phyloP scores from a whole-genome alignment of 37 sponge, comb jelly and placozoan genomes.

The Diacarnus erythraeanus region DNA sequence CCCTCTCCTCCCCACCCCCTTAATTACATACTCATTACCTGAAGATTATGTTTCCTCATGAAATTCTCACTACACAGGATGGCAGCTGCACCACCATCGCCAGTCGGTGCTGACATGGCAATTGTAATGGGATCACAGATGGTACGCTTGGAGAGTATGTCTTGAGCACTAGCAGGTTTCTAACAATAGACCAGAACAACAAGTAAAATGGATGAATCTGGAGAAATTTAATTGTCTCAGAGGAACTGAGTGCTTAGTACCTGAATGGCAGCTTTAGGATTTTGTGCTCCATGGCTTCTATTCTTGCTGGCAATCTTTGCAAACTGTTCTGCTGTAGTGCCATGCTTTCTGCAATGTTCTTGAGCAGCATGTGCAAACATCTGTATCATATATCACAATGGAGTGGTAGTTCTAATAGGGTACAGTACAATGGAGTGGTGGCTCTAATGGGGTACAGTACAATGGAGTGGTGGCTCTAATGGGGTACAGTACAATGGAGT shows the following conservation, averaged over 20 bases:
- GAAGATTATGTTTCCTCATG: constrained; percentile 32
- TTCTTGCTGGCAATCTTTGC: constrained; percentile 77
- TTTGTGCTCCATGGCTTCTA: constrained; percentile 48
- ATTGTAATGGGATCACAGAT: constrained; percentile 72
- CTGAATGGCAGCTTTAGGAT: constrained; percentile 59
- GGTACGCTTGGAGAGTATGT: constrained; percentile 34
- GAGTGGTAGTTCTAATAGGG: background rate
- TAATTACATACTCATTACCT: constrained; percentile 12
- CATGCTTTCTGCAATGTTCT: constrained; percentile 60
- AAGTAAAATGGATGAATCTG: background rate
- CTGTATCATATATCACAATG: constrained; percentile 8
- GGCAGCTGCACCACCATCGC: constrained; percentile 78
- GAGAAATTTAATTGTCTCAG: background rate
- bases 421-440: too few species aligned
- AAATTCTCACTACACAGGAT: constrained; percentile 66
- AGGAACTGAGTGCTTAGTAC: too few species aligned
- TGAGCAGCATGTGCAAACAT: constrained; percentile 84
- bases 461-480: too few species aligned
- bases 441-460: too few species aligned
- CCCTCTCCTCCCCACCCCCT: background rate
- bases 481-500: too few species aligned
- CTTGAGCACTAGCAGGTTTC: constrained; percentile 32
- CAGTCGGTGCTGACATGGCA: constrained; percentile 74
- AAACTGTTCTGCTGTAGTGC: constrained; percentile 59
- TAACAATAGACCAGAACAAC: background rate